phyloP scores from a whole-genome alignment of 2,797 vertebrate species.

The Triplophysa bombifrons region DNA sequence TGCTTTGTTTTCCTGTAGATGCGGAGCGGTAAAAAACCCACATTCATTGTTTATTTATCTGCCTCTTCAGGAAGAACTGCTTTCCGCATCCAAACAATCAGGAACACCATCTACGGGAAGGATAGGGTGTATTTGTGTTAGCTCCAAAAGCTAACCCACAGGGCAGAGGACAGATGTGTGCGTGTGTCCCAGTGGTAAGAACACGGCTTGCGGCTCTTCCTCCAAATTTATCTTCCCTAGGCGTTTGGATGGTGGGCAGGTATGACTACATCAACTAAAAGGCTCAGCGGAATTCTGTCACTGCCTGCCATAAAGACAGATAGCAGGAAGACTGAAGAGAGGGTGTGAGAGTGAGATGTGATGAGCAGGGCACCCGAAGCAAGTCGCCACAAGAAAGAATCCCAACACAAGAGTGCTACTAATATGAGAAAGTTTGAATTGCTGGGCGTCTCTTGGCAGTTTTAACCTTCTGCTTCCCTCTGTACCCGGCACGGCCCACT shows the following conservation, averaged over 20 bases:
- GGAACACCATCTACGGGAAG: conserved; percentile 55
- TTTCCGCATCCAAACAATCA: conserved; percentile 48
- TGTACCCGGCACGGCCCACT: conserved; percentile 47
- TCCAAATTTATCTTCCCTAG: conserved; percentile 39
- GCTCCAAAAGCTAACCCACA: conserved; percentile 48
- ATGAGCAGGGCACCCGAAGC: conserved; percentile 5
- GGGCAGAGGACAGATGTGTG: conserved; percentile 60
- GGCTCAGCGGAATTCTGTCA: conserved; percentile 27
- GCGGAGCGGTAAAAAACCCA: conserved; percentile 7
- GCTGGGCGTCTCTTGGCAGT: conserved; percentile 46
- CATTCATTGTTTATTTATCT: conserved; percentile 56
- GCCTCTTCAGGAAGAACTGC: conserved; percentile 56
- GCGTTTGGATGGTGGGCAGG: conserved; percentile 13
- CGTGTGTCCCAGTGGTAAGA: conserved; percentile 36
- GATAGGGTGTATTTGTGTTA: conserved; percentile 60
- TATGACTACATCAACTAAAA: conserved; percentile 34
- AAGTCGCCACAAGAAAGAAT: conserved; percentile 22
- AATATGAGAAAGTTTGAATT: conserved; percentile 30
- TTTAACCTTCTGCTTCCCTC: conserved; percentile 55
- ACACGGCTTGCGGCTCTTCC: conserved; percentile 40
- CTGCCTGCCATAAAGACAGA: conserved; percentile 45
- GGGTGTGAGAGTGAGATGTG: conserved; percentile 32
- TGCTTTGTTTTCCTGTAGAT: not conserved
- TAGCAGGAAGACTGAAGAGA: conserved; percentile 24
- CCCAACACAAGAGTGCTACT: conserved; percentile 26